A percentile compares a stretch with the other conserved stretches of the same genome.
Conservation (phyloP, 2,797 vertebrate genomes). For the Phoeniculus purpureus region DNA sequence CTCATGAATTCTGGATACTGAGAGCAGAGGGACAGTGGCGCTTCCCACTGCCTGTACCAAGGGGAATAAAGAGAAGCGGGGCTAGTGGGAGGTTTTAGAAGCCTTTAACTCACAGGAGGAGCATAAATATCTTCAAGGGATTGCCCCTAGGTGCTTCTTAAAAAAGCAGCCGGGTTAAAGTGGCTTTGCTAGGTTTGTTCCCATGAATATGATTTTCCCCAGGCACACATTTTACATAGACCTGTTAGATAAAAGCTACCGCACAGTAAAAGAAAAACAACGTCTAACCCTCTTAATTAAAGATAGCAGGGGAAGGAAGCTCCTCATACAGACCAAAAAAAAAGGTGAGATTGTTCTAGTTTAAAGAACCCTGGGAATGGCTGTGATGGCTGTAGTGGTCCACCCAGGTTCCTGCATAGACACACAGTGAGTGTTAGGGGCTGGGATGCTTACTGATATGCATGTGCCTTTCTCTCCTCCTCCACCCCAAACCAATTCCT, state of each 20-base stretch:
- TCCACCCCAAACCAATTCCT: neutral
- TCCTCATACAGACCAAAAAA: neutral
- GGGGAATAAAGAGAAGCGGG: constrained; percentile 35
- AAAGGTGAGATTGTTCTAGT: neutral
- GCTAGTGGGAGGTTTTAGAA: constrained; percentile 57
- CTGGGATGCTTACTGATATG: neutral
- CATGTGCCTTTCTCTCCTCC: fast-evolving
- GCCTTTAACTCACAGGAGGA: constrained; percentile 43
- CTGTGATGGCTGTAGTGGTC: neutral
- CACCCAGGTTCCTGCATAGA: neutral
- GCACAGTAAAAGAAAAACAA: constrained; percentile 56
- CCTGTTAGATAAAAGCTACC: constrained; percentile 68
- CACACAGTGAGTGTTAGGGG: neutral
- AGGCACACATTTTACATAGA: constrained; percentile 64
- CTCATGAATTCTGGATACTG: constrained; percentile 15
- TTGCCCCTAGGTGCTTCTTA: constrained; percentile 60
- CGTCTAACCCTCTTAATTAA: constrained; percentile 62
- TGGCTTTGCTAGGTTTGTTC: constrained; percentile 64
- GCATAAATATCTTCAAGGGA: constrained; percentile 66
- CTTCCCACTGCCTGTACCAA: constrained; percentile 44
- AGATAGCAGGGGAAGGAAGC: constrained; percentile 41
- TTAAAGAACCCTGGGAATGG: constrained; percentile 8
- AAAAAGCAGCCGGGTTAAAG: constrained; percentile 64
- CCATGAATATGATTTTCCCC: constrained; percentile 70
- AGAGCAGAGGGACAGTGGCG: constrained; percentile 21